These are phyloP conservation scores for Archilochus colubris DNA, from an alignment of 2,113 vertebrate genomes.

Conservation along the genomic window DNA sequence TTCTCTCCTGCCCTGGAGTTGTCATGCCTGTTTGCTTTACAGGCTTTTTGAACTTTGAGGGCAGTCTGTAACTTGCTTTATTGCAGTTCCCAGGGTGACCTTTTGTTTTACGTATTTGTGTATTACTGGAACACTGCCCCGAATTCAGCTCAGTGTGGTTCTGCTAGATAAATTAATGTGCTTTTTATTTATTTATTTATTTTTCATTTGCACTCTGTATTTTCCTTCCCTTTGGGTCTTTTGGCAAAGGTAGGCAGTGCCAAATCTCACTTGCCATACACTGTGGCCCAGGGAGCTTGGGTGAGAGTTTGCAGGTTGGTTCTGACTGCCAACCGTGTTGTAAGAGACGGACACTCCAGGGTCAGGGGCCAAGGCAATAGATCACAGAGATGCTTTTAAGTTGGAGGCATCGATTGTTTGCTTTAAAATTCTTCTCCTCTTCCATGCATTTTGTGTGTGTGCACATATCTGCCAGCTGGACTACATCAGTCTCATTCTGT, in stretches of 20 bases:
- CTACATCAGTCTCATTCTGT: background rate
- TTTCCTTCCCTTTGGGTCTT: background rate
- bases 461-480: background rate
- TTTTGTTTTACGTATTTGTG: background rate
- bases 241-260: background rate
- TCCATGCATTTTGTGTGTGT: background rate
- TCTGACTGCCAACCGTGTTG: background rate
- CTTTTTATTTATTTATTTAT: background rate
- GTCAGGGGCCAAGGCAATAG: background rate
- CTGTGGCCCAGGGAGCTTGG: background rate
- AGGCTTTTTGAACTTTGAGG: background rate
- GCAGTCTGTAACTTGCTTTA: background rate
- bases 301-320: background rate
- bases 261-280: background rate
- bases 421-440: constrained; percentile 22
- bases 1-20: background rate
- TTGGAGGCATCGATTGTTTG: background rate
- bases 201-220: background rate
- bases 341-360: background rate
- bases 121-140: background rate
- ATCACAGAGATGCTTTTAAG: constrained; percentile 9
- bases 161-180: background rate
- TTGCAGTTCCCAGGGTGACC: background rate
- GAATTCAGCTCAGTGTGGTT: background rate
- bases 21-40: background rate